Evolutionary conservation across 2,113 vertebrate species (phyloP).

Genomic region (Ictalurus furcatus): DNA sequence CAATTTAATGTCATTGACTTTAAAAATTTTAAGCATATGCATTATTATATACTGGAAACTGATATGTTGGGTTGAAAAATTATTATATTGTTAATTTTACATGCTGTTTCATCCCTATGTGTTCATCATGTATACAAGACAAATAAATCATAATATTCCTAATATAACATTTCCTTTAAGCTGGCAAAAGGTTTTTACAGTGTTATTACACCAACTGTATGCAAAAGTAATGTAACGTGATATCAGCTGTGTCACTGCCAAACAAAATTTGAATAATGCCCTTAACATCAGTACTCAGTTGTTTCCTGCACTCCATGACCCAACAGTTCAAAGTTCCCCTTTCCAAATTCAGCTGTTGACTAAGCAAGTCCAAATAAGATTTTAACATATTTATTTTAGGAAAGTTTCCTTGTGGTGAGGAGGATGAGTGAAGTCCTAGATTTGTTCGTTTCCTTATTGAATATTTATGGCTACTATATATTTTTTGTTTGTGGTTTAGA

Average conservation of each 20-base stretch:
- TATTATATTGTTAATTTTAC: background rate
- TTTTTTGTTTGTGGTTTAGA: slow-evolving; percentile 49
- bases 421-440: slow-evolving; percentile 30
- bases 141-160: background rate
- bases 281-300: slow-evolving; percentile 8
- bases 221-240: background rate
- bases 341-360: background rate
- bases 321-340: slow-evolving; percentile 5
- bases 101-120: background rate
- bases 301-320: slow-evolving; percentile 6
- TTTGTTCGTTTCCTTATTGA: slow-evolving; percentile 14
- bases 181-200: background rate
- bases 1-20: background rate
- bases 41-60: background rate
- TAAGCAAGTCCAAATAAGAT: slow-evolving; percentile 38
- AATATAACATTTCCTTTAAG: background rate
- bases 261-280: background rate
- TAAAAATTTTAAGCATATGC: background rate
- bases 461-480: slow-evolving; percentile 28
- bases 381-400: slow-evolving; percentile 39
- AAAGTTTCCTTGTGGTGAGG: slow-evolving; percentile 27
- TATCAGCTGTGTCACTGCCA: background rate
- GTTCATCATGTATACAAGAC: background rate
- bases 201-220: background rate
- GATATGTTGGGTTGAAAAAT: background rate